Evolutionary conservation across 2,888 invertebrate species (phyloP), one percentile per base, ranked within the genome.

Genomic region (Antitype chi): DNA sequence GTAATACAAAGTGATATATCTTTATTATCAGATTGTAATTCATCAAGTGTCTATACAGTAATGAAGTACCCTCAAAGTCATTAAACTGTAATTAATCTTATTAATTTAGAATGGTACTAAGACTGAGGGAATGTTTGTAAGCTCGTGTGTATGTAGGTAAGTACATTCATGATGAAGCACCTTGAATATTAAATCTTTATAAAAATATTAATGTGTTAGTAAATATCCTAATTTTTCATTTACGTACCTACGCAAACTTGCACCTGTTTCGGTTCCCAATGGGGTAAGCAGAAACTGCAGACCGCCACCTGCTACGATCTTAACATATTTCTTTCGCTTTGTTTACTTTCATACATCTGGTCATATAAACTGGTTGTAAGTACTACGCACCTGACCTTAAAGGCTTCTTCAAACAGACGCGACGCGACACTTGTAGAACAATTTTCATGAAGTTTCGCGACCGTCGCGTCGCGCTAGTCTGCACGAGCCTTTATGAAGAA

Each of bases 51-150:
- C 75, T 84, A 82, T 82, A 82, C 23, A 25, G 67, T 84, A 82
- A 82, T 82, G 60, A 85, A 81, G 74, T 83, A 81, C 81, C 60
- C 75, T 70, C 49, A 59, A 76, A 85, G 85, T 85, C 74, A 85
- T 85, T 85, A 85, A 85, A 85, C 53, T 70, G 80, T 85, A 82
- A 85, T 85, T 85, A 85, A 84, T 84, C 85, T 85, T 85, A 76
- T 85, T 85, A 85, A 78, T 78, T 82, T 79, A 79, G 62, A 78
- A 70, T 53, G 71, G 70, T 60, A 85, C 63, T 75, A 81, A 70
- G 66, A 77, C 64, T 28, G 70, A 55, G 55, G 49, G 69, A 74
- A 72, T 84, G 69, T 81, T 74, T 82, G 74, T 76, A 20, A 70
- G 63, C 38, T 53, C n/a, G 32, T 32, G n/a, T 15, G n/a, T 76